A percentile compares a stretch with the other conserved stretches of the same genome.
Evolutionary conservation across 2,113 vertebrate species (phyloP).

Genomic region (Clarias magur): DNA sequence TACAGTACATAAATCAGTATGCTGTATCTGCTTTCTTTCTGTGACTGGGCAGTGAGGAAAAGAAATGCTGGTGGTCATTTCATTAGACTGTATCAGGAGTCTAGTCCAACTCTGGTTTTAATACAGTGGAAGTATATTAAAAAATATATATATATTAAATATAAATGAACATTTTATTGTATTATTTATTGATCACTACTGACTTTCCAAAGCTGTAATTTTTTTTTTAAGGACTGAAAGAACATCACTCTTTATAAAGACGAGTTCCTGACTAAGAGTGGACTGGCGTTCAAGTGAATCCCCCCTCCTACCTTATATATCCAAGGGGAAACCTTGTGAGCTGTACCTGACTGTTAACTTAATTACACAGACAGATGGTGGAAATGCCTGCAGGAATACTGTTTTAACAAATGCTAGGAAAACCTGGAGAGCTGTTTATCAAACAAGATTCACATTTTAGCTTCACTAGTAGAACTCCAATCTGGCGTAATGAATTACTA

Average conservation of each 20-base stretch:
- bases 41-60: not conserved
- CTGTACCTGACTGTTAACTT: not conserved
- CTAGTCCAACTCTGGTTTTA: too few relatives aligned
- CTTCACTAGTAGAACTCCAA: not conserved
- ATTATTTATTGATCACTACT: not conserved
- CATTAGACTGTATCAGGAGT: not conserved
- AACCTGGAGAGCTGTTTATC: conserved; percentile 4
- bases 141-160: not conserved
- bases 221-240: not conserved
- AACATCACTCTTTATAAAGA: not conserved
- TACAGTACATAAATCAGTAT: not conserved
- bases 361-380: conserved; percentile 14
- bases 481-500: not conserved
- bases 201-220: not conserved
- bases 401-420: not conserved
- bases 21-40: not conserved
- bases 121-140: too few relatives aligned
- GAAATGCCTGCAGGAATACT: not conserved
- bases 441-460: conserved; percentile 1
- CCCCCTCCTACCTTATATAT: not conserved
- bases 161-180: not conserved
- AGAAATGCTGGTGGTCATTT: not conserved
- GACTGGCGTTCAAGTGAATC: not conserved
- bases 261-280: not conserved
- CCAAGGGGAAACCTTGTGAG: not conserved